Conservation (phyloP, 2,797 vertebrate genomes). For the Diplodus sargus region DNA sequence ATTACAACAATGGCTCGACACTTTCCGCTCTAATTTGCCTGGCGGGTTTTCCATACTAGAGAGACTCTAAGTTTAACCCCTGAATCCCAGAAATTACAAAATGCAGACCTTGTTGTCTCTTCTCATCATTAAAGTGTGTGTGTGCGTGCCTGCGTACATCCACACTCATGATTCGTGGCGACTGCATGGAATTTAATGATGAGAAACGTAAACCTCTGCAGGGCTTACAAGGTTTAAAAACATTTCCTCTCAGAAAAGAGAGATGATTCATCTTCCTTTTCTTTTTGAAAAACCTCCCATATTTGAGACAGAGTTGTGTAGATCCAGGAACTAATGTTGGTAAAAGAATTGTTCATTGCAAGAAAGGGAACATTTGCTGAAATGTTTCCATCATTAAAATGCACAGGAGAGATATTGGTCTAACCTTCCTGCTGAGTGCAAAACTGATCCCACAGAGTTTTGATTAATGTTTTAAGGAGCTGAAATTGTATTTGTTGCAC, state of each 20-base stretch:
- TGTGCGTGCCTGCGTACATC: neutral
- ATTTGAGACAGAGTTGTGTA: neutral
- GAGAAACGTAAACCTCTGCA: slow-evolving; percentile 33
- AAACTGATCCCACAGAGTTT: slow-evolving; percentile 26
- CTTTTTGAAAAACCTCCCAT: slow-evolving; percentile 9
- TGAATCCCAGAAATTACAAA: slow-evolving; percentile 25
- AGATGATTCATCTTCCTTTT: neutral
- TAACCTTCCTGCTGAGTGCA: slow-evolving; percentile 19
- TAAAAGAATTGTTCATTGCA: slow-evolving; percentile 20
- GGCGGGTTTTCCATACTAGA: slow-evolving; percentile 24
- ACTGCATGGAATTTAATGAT: slow-evolving; percentile 35
- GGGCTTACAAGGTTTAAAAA: slow-evolving; percentile 9
- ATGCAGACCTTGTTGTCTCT: slow-evolving; percentile 28
- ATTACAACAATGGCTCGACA: slow-evolving; percentile 49
- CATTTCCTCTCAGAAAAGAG: slow-evolving; percentile 9
- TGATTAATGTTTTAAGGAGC: slow-evolving; percentile 8
- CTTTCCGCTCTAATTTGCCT: slow-evolving; percentile 54
- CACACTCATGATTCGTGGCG: neutral
- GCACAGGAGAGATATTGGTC: slow-evolving; percentile 9
- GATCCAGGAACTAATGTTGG: slow-evolving; percentile 10
- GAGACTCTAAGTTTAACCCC: slow-evolving; percentile 37
- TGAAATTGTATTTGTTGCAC: slow-evolving; percentile 10
- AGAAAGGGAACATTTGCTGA: slow-evolving; percentile 8
- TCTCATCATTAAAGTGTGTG: slow-evolving; percentile 12
- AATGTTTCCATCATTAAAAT: slow-evolving; percentile 42